These are phyloP conservation scores for Microtus pennsylvanicus DNA, from an alignment of 2,113 vertebrate genomes.

Conservation along the genomic window DNA sequence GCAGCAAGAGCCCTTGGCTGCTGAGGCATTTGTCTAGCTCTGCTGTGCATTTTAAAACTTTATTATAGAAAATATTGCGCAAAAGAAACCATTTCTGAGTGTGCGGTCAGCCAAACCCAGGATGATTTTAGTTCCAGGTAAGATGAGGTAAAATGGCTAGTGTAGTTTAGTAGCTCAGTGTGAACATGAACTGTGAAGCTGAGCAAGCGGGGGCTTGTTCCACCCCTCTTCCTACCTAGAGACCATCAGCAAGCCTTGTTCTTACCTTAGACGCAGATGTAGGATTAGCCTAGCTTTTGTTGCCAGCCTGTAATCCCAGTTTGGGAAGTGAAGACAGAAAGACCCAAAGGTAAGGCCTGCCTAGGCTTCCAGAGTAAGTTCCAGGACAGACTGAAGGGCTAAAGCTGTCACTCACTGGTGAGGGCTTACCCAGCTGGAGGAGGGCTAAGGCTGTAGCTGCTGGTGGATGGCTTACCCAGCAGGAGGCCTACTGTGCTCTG, in stretches of 20 bases:
- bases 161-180: not conserved
- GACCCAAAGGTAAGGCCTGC: not conserved
- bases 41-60: conserved; percentile 18
- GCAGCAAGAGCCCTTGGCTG: not conserved
- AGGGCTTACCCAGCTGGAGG: no score
- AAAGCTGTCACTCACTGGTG: no score
- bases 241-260: not conserved
- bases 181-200: no score
- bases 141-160: not conserved
- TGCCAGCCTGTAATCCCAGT: no score
- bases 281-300: not conserved
- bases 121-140: not conserved
- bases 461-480: no score
- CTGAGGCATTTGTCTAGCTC: not conserved
- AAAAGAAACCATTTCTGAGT: not conserved
- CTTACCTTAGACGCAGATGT: not conserved
- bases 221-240: not conserved
- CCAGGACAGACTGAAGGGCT: not conserved
- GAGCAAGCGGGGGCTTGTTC: not conserved
- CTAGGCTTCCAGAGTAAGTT: no score
- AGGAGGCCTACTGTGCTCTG: no score
- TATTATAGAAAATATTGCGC: not conserved
- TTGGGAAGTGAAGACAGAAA: not conserved
- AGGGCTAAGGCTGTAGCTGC: no score
- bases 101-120: not conserved